phyloP scores from a whole-genome alignment of 2,113 vertebrate species.

The Trinectes maculatus region DNA sequence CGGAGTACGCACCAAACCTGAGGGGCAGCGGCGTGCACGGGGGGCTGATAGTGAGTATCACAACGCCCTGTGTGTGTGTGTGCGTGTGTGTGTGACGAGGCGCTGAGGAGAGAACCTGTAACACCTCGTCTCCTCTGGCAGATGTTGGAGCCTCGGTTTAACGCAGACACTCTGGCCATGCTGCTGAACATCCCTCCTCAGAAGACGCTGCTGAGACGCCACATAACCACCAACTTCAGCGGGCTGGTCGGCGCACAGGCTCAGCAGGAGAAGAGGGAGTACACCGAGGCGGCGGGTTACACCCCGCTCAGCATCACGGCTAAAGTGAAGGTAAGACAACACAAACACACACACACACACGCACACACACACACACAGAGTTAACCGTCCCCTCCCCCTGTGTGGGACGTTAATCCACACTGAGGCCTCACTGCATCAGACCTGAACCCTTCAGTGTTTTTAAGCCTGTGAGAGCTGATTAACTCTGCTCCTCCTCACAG shows the following conservation, averaged over 20 bases:
- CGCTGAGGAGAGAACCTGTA: too few species aligned
- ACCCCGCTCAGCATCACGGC: slow-evolving; percentile 91
- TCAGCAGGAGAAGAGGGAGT: slow-evolving; percentile 92
- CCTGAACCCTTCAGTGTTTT: slow-evolving; percentile 1
- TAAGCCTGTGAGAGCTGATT: slow-evolving; percentile 31
- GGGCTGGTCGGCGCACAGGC: slow-evolving; percentile 89
- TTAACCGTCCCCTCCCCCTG: neutral
- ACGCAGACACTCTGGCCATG: slow-evolving; percentile 91
- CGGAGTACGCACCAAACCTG: slow-evolving; percentile 98
- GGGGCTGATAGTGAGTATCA: slow-evolving; percentile 93
- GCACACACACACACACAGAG: neutral
- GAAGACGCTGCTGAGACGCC: slow-evolving; percentile 93
- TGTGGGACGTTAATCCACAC: slow-evolving; percentile 44
- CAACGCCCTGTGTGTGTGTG: too few species aligned
- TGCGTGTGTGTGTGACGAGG: too few species aligned
- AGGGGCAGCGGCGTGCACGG: slow-evolving; percentile 96
- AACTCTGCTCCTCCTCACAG: slow-evolving; percentile 29
- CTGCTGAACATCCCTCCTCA: slow-evolving; percentile 96
- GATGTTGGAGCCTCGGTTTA: slow-evolving; percentile 96
- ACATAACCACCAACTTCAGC: slow-evolving; percentile 92
- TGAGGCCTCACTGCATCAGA: slow-evolving; percentile 40
- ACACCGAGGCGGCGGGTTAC: slow-evolving; percentile 84
- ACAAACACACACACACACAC: neutral
- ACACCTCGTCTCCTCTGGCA: slow-evolving; percentile 50
- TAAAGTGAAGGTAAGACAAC: slow-evolving; percentile 90